Conservation (phyloP, 2,797 vertebrate species). For the Micropoecilia bifurca region DNA sequence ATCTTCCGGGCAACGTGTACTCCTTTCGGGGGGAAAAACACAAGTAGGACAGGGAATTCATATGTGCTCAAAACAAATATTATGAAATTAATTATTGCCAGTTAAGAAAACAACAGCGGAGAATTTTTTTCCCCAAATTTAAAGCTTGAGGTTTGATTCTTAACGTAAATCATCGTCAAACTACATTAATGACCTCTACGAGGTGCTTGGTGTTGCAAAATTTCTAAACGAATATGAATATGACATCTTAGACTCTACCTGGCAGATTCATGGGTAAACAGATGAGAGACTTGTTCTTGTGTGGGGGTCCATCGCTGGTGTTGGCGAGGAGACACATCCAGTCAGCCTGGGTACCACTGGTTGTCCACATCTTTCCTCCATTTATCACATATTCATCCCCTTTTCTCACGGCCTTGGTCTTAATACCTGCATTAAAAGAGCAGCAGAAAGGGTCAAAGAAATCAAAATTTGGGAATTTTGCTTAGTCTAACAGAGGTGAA, state of each 20-base stretch:
- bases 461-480: background rate
- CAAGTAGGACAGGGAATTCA: conserved; percentile 1
- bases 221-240: background rate
- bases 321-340: conserved; percentile 90
- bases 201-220: background rate
- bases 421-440: conserved; percentile 75
- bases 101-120: background rate
- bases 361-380: conserved; percentile 90
- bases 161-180: background rate
- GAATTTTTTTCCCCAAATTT: background rate
- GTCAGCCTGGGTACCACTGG: conserved; percentile 83
- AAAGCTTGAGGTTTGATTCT: background rate
- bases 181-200: background rate
- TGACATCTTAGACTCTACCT: conserved; percentile 66
- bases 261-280: conserved; percentile 87
- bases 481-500: background rate
- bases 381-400: conserved; percentile 85
- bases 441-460: background rate
- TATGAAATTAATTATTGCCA: background rate
- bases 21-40: conserved; percentile 60
- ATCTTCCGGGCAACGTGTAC: conserved; percentile 87
- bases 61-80: conserved; percentile 7
- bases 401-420: conserved; percentile 84
- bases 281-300: conserved; percentile 88
- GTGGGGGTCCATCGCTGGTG: conserved; percentile 80